Evolutionary conservation across 2,797 vertebrate genomes (phyloP), one percentile per base, ranked within the genome.

Genomic region (Brotula barbata): DNA sequence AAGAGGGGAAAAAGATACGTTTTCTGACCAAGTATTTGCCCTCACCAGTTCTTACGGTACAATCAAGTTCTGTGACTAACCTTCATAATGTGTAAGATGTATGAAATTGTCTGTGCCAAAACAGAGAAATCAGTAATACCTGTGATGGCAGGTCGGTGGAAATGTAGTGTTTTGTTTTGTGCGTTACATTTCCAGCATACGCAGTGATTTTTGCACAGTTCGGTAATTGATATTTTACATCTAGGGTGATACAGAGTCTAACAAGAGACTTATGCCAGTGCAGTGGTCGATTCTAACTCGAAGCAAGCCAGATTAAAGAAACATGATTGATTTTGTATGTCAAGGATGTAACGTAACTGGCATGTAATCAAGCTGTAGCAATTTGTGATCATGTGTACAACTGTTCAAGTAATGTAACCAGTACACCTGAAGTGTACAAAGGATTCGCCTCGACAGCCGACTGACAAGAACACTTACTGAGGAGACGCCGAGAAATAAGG

Each of bases 401-500:
- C 11, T 47, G 42, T 41, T 19, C 5, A 19, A 41, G 25, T 41
- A 37, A 54, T 25, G 34, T n/a, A 23, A 52, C 20, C 21, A 25
- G 59, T 43, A 57, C 43, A 54, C n/a, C 52, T 53, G 22, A 37
- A n/a, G n/a, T n/a, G n/a, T n/a, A n/a, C n/a, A n/a, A n/a, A n/a
- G n/a, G n/a, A n/a, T n/a, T n/a, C n/a, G 7, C 25, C 25, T 56
- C 25, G 55, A 52, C 11, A 21, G 36, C n/a, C 39, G 31, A 51
- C 63, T 49, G 15, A 50, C 41, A 34, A 43, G 11, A 65, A 68
- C 43, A 45, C 39, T 15, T 33, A 23, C 36, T 31, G 34, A 52
- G 16, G 43, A 40, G 56, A 51, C 7, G 20, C 9, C 67, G 77
- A 71, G 77, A 76, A 53, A 63, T 89, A 81, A 75, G 82, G 82